phyloP scores from a whole-genome alignment of 1,140 invertebrate genomes.

The Rhizoglyphus robini region DNA sequence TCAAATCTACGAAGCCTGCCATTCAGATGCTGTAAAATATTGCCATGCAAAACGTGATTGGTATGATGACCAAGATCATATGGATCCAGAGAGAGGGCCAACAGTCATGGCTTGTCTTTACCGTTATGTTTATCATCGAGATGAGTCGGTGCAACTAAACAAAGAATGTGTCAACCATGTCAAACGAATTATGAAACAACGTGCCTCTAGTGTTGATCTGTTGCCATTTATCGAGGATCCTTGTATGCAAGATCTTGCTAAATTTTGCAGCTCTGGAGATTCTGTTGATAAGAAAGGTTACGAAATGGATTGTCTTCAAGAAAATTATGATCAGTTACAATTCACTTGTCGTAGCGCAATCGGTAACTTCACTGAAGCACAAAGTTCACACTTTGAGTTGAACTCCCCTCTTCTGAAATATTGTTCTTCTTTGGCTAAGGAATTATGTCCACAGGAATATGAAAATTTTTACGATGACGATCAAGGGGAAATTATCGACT shows the following conservation, averaged over 20 bases:
- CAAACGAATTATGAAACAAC: constrained; percentile 72
- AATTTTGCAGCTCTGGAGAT: constrained; percentile 50
- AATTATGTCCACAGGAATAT: constrained; percentile 50
- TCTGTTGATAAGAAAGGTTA: neutral
- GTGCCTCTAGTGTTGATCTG: constrained; percentile 78
- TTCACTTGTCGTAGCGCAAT: constrained; percentile 54
- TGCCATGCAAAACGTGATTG: constrained; percentile 68
- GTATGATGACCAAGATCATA: constrained; percentile 40
- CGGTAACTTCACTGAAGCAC: constrained; percentile 74
- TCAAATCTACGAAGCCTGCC: constrained; percentile 70
- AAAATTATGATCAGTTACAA: constrained; percentile 57
- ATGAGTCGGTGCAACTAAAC: constrained; percentile 43
- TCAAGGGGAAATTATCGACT: constrained; percentile 68
- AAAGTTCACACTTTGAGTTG: constrained; percentile 66
- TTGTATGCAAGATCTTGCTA: constrained; percentile 70
- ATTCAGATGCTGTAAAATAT: constrained; percentile 61
- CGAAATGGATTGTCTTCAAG: constrained; percentile 77
- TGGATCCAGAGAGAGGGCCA: constrained; percentile 54
- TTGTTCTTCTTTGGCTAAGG: constrained; percentile 66
- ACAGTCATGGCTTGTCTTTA: constrained; percentile 84
- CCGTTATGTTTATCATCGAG: constrained; percentile 61
- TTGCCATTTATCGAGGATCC: constrained; percentile 81
- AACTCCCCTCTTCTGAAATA: constrained; percentile 68
- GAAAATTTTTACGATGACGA: constrained; percentile 41
- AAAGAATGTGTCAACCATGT: constrained; percentile 53